Conservation (phyloP, 2,888 invertebrate species). For the Blomia tropicalis region DNA sequence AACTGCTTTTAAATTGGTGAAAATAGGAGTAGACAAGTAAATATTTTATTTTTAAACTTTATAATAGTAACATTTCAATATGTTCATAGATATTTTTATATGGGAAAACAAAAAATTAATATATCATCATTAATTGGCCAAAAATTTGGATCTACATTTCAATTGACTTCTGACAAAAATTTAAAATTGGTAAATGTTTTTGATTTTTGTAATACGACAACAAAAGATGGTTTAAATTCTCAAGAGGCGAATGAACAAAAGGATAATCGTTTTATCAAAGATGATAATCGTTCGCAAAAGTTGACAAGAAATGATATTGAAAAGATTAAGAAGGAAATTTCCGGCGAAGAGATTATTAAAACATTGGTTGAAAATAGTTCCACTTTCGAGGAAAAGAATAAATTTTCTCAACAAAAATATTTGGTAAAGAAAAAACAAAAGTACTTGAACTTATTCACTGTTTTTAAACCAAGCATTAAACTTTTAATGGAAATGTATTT, state of each 20-base stretch:
- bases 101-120: constrained; percentile 22
- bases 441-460: constrained; percentile 64
- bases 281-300: constrained; percentile 62
- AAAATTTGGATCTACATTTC: constrained; percentile 19
- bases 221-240: no score
- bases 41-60: neutral
- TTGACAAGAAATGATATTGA: constrained; percentile 66
- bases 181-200: constrained; percentile 9
- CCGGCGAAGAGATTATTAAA: constrained; percentile 62
- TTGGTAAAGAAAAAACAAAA: constrained; percentile 82
- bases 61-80: neutral
- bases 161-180: constrained; percentile 4
- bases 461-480: constrained; percentile 62
- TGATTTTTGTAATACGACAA: neutral
- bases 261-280: constrained; percentile 69
- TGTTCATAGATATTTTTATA: constrained; percentile 2
- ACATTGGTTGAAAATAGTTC: constrained; percentile 75
- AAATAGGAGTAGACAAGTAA: constrained; percentile 14
- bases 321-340: constrained; percentile 53
- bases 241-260: constrained; percentile 20
- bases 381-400: constrained; percentile 74
- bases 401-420: constrained; percentile 74
- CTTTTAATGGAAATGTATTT: constrained; percentile 70
- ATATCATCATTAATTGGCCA: constrained; percentile 18
- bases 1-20: constrained; percentile 16